A percentile compares a stretch with the other conserved stretches of the same genome.
These are phyloP conservation scores for Agriopis aurantiaria DNA, from an alignment of 2,888 invertebrate species.

Conservation along the genomic window DNA sequence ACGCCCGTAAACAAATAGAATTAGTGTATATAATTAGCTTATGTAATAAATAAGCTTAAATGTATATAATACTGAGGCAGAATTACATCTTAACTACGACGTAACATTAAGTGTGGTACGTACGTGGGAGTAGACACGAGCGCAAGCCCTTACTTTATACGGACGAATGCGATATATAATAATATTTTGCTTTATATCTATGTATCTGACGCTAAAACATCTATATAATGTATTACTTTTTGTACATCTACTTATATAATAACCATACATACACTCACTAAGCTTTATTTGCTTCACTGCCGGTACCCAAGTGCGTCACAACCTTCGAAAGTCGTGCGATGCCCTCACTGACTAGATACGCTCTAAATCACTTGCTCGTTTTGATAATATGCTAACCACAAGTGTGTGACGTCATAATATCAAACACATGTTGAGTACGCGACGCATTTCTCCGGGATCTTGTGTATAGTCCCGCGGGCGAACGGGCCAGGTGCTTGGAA, in stretches of 20 bases:
- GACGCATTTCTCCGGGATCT: constrained; percentile 71
- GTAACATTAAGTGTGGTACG: constrained; percentile 85
- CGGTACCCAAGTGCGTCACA: constrained; percentile 79
- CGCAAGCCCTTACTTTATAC: constrained; percentile 86
- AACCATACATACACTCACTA: constrained; percentile 85
- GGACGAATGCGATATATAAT: constrained; percentile 87
- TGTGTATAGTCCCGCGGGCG: constrained; percentile 81
- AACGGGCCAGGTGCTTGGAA: constrained; percentile 56
- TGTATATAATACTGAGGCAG: constrained; percentile 87
- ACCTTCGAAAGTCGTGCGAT: constrained; percentile 51
- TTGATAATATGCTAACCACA: constrained; percentile 51
- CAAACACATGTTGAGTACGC: constrained; percentile 77
- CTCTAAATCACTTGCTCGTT: constrained; percentile 54
- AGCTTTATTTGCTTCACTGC: constrained; percentile 77
- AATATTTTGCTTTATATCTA: constrained; percentile 86
- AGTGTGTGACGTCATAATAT: constrained; percentile 44
- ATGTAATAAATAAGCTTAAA: constrained; percentile 86
- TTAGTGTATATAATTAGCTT: constrained; percentile 86
- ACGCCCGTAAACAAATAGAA: constrained; percentile 83
- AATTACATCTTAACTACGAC: constrained; percentile 86
- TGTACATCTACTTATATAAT: constrained; percentile 86
- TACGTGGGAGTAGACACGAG: constrained; percentile 85
- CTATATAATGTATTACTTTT: constrained; percentile 87
- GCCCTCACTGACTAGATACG: constrained; percentile 61
- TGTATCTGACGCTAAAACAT: constrained; percentile 87